Percentiles rank a stretch among this genome's conserved stretches.
These are phyloP conservation scores for Chaetophractus vellerosus DNA, from an alignment of 2,797 vertebrate genomes.

Conservation along the genomic window DNA sequence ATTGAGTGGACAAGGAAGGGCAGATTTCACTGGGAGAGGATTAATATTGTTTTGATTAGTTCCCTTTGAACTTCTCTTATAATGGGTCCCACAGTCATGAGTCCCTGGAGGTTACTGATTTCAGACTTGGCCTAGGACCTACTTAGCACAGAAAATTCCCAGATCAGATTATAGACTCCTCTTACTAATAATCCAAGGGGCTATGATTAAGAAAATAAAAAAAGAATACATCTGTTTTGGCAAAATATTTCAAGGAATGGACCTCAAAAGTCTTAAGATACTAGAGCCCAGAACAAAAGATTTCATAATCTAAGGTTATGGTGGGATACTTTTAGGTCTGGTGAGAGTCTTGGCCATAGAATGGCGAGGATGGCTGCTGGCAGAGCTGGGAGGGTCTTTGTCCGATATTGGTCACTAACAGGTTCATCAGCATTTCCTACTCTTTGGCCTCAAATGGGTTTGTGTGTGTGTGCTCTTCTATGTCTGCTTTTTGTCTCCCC, in stretches of 20 bases:
- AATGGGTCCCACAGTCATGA: background rate
- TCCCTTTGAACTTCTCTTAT: slow-evolving; percentile 1
- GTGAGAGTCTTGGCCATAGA: background rate
- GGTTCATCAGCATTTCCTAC: background rate
- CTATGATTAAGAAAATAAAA: background rate
- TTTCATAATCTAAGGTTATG: background rate
- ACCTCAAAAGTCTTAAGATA: background rate
- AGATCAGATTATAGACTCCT: background rate
- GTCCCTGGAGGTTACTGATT: background rate
- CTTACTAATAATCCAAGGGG: background rate
- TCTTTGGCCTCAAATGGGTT: background rate
- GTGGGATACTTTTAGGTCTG: background rate
- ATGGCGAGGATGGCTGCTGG: background rate
- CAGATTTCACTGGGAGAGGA: background rate
- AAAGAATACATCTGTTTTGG: background rate
- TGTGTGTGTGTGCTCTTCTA: too few species aligned
- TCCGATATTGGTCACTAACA: background rate
- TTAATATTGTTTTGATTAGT: background rate
- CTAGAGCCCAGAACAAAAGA: background rate
- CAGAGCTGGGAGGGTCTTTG: background rate
- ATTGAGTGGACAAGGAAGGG: background rate
- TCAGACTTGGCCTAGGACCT: background rate
- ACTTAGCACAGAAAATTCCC: background rate
- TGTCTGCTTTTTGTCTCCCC: too few species aligned
- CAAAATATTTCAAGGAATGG: slow-evolving; percentile 10